These are phyloP conservation scores for Lonchura striata DNA, from an alignment of 2,113 vertebrate genomes.

Conservation along the genomic window DNA sequence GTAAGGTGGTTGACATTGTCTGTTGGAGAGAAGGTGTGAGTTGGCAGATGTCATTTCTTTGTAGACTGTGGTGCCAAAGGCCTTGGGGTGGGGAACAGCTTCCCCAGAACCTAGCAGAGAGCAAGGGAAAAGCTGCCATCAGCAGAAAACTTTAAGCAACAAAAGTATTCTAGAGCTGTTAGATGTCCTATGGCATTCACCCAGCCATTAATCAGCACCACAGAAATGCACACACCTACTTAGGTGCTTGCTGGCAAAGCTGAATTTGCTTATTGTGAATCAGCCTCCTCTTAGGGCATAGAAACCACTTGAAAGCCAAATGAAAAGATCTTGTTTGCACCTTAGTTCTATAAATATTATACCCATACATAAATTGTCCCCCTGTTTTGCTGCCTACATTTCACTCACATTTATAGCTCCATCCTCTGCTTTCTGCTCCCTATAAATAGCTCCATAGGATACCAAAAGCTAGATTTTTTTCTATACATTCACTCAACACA, in stretches of 20 bases:
- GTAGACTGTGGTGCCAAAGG: not conserved
- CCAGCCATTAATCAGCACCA: not conserved
- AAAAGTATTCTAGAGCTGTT: not conserved
- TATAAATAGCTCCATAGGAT: not conserved
- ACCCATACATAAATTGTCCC: not conserved
- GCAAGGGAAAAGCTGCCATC: not conserved
- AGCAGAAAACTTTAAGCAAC: not conserved
- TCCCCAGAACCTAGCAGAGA: fast-evolving
- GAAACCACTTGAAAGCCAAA: not conserved
- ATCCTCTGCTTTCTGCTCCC: not conserved
- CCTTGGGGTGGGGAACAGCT: not conserved
- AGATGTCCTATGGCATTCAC: not conserved
- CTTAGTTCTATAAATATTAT: not conserved
- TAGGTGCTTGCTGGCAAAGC: not conserved
- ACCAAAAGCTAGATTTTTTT: not conserved
- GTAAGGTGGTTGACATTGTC: not conserved
- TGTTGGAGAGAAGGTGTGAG: not conserved
- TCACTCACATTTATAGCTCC: not conserved
- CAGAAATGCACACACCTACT: not conserved
- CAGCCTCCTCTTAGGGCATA: not conserved
- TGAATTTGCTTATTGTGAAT: not conserved
- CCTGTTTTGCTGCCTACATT: not conserved
- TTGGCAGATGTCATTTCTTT: not conserved
- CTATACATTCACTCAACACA: not conserved
- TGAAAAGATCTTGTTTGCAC: not conserved